A percentile compares a stretch with the other conserved stretches of the same genome.
phyloP scores from a whole-genome alignment of 2,888 invertebrate species.

The Acleris sparsana region DNA sequence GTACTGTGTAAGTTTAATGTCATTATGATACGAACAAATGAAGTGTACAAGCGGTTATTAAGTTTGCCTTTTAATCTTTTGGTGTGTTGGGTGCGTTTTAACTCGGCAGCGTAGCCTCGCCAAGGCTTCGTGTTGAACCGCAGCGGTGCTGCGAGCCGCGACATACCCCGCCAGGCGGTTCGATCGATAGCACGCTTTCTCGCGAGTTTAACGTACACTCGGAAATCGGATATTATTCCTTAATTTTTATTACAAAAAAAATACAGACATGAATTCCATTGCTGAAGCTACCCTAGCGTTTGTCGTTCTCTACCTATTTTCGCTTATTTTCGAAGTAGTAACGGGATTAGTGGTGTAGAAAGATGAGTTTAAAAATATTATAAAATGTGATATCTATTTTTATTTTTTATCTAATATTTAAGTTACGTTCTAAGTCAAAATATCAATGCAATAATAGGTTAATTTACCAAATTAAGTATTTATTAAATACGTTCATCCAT shows the following conservation, averaged over 20 bases:
- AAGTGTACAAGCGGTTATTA: constrained; percentile 28
- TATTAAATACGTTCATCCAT: constrained; percentile 25
- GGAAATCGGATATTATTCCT: constrained; percentile 45
- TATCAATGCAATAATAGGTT: constrained; percentile 68
- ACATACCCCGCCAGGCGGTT: constrained; percentile 64
- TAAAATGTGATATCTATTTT: constrained; percentile 69
- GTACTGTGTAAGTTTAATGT: constrained; percentile 34
- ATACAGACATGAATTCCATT: constrained; percentile 73
- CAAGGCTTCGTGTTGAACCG: constrained; percentile 63
- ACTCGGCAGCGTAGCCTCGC: constrained; percentile 52
- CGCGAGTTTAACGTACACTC: constrained; percentile 43
- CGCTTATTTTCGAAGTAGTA: constrained; percentile 76
- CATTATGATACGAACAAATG: constrained; percentile 39
- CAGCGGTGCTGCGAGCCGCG: constrained; percentile 56
- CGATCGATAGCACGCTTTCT: constrained; percentile 62
- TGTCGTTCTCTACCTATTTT: constrained; percentile 74
- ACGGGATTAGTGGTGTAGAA: constrained; percentile 71
- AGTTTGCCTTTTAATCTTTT: constrained; percentile 22
- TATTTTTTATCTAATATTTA: constrained; percentile 46
- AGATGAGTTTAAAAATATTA: constrained; percentile 44
- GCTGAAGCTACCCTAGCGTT: constrained; percentile 78
- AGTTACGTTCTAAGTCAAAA: constrained; percentile 61
- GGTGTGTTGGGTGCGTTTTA: constrained; percentile 39
- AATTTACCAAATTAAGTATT: constrained; percentile 26
- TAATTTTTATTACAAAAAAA: constrained; percentile 44